Conservation (phyloP, 2,888 invertebrate species). For the Lepidochitona cinerea region DNA sequence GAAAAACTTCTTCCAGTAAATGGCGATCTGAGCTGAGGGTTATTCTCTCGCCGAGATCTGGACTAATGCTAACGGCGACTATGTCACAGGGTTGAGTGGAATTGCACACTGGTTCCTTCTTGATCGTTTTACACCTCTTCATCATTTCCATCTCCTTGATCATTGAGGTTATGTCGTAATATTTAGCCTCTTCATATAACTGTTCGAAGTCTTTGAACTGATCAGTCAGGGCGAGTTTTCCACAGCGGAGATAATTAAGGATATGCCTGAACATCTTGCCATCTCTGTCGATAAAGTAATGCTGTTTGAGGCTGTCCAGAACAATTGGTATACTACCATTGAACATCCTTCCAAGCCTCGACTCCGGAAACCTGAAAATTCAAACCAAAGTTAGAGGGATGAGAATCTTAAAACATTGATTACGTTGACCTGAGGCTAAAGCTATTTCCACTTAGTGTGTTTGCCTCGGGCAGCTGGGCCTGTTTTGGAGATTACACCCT, state of each 20-base stretch:
- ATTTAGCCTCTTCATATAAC: conserved; percentile 90
- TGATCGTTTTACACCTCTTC: conserved; percentile 30
- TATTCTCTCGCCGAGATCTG: conserved; percentile 85
- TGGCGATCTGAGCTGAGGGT: conserved; percentile 86
- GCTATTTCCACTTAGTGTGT: background rate
- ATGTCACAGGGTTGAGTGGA: conserved; percentile 77
- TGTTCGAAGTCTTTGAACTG: conserved; percentile 90
- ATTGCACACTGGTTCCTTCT: conserved; percentile 17
- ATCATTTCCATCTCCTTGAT: conserved; percentile 63
- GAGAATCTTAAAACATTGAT: background rate
- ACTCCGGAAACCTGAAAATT: conserved; percentile 88
- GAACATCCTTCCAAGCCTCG: conserved; percentile 91
- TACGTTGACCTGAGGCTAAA: background rate
- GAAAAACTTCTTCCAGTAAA: conserved; percentile 76
- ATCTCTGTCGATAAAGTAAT: conserved; percentile 98
- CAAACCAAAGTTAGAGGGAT: background rate
- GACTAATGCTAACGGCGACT: conserved; percentile 84
- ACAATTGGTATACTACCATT: conserved; percentile 97
- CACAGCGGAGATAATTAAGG: conserved; percentile 95
- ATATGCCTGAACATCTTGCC: conserved; percentile 98
- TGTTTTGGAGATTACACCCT: background rate
- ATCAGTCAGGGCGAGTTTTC: conserved; percentile 87
- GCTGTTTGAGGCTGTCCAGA: conserved; percentile 94
- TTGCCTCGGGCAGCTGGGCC: background rate
- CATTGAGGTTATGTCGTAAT: conserved; percentile 83